Evolutionary conservation across 2,888 invertebrate species (phyloP).

Genomic region (Luperina nickerlii): DNA sequence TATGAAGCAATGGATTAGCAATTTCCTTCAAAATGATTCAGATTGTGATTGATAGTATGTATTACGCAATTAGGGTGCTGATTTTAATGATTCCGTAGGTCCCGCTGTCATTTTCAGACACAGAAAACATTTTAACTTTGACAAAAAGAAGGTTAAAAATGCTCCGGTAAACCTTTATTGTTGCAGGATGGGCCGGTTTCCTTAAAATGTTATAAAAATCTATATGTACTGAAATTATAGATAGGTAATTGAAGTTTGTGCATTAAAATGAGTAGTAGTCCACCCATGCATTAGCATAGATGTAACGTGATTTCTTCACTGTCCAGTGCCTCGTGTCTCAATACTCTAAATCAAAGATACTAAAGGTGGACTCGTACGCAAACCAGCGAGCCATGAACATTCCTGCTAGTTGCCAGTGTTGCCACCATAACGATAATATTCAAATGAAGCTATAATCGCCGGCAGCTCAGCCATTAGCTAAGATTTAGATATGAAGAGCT

Average conservation of each 20-base stretch:
- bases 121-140: not conserved
- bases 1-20: not conserved
- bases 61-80: not conserved
- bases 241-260: not conserved
- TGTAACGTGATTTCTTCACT: slow-evolving; percentile 23
- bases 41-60: not conserved
- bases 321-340: slow-evolving; percentile 50
- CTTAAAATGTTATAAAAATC: not conserved
- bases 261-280: slow-evolving; percentile 28
- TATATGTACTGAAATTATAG: not conserved
- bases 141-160: not conserved
- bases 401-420: slow-evolving; percentile 64
- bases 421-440: slow-evolving; percentile 76
- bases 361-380: slow-evolving; percentile 58
- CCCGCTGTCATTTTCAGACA: not conserved
- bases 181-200: too few species aligned
- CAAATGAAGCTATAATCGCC: slow-evolving; percentile 76
- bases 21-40: not conserved
- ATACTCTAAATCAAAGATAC: slow-evolving; percentile 58
- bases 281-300: slow-evolving; percentile 43
- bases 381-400: slow-evolving; percentile 67
- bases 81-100: too few species aligned
- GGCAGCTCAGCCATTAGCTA: slow-evolving; percentile 62
- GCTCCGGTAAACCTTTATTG: not conserved
- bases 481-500: slow-evolving; percentile 62